A percentile compares a stretch with the other conserved stretches of the same genome.
These are phyloP conservation scores for Galeopsomyia nigrocyanea DNA, from an alignment of 2,888 invertebrate genomes.

Conservation along the genomic window DNA sequence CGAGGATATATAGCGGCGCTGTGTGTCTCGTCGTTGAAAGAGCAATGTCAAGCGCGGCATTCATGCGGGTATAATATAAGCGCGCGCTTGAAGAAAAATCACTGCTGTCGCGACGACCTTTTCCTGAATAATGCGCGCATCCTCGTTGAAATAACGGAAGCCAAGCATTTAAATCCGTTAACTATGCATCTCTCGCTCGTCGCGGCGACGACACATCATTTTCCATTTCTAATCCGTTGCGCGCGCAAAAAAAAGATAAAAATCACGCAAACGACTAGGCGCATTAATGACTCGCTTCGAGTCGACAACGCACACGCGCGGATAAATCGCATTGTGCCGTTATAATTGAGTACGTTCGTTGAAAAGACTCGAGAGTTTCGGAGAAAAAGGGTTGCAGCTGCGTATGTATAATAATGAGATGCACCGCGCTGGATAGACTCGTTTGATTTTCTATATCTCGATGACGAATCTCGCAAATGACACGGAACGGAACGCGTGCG, in stretches of 20 bases:
- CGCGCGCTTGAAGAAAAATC: constrained; percentile 13
- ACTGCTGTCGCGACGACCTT: neutral
- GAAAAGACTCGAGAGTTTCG: no score
- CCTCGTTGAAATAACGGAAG: constrained; percentile 28
- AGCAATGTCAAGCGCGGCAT: constrained; percentile 13
- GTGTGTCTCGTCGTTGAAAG: neutral
- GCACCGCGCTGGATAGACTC: neutral
- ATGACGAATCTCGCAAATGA: no score
- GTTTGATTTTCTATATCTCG: constrained; percentile 6
- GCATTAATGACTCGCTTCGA: constrained; percentile 25
- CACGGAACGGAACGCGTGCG: no score
- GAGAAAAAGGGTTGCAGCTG: no score
- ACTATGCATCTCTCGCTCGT: constrained; percentile 9
- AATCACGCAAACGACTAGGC: constrained; percentile 3
- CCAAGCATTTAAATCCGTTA: constrained; percentile 16
- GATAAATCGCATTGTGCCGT: constrained; percentile 23
- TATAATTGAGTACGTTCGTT: neutral
- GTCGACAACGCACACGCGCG: constrained; percentile 25
- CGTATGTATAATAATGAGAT: neutral
- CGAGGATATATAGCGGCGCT: constrained; percentile 18
- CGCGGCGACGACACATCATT: neutral
- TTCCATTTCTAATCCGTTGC: neutral
- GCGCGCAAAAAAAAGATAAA: neutral
- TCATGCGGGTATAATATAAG: constrained; percentile 8
- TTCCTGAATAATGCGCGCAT: constrained; percentile 24